Base-by-base conservation (phyloP, 2,113 vertebrate species). In the Ctenodactylus gundi region DNA sequence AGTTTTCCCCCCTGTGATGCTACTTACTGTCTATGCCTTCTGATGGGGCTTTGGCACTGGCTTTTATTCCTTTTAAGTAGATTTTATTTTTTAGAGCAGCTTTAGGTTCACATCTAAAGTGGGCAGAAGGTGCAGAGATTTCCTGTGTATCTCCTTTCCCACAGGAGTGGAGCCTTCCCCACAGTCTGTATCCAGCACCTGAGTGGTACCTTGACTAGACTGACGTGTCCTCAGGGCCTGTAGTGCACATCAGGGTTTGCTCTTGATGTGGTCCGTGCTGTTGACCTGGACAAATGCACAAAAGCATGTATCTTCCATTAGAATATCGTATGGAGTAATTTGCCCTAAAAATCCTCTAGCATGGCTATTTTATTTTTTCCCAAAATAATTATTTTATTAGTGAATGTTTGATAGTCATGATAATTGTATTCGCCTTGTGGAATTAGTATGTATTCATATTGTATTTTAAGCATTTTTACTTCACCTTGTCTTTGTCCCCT, bases 221-320 rank as follows among this genome's bases (percentile, higher is more conserved):
- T 1, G 49, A 92, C 36, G 18, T 5, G 0, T 27, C 4, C 41
- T 41, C 65, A 1, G 0, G 68, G 67, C 11, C 67, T 3, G 0
- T 0, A 13, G 51, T 57, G 41, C 36, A 34, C 0, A 15, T 7
- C 8, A 11, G 25, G 12, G n/a, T 6, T 34, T 31, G 1, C 31
- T 29, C 41, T 75, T 18, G 12, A 29, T 20, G 9, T 10, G 51
- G 29, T 55, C 8, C 14, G 1, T 21, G n/a, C 58, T 14, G 1
- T 18, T 53, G 23, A 23, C 68, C 12, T 68, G 7, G 4, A n/a
- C 18, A n/a, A 65, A 21, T 0, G 17, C 0, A 0, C n/a, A 39
- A 49, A 21, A 62, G 34, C 41, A 1, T 0, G 20, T 11, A 18
- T 4, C 58, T 6, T 4, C 44, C 20, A 17, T 3, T 39, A 9